These are phyloP conservation scores for Podarcis cretensis DNA, from an alignment of 2,113 vertebrate species.

Conservation along the genomic window DNA sequence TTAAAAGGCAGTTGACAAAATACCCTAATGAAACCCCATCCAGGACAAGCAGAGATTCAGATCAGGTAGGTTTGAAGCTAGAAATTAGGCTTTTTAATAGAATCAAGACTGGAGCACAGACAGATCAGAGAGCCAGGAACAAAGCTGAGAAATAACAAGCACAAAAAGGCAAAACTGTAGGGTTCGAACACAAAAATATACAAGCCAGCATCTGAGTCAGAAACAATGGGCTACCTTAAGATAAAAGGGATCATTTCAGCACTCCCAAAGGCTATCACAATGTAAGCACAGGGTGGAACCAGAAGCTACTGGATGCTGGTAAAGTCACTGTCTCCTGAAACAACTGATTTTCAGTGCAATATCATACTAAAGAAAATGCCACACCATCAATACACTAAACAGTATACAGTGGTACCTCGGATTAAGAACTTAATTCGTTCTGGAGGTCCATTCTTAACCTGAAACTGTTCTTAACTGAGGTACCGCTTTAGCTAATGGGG, in stretches of 20 bases:
- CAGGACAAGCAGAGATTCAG: no score
- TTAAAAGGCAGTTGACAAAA: not conserved
- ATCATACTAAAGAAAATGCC: not conserved
- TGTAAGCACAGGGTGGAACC: not conserved
- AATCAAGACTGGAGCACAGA: not conserved
- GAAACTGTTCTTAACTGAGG: no score
- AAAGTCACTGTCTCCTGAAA: constrained; percentile 14
- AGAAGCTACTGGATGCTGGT: constrained; percentile 9
- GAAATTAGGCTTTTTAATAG: not conserved
- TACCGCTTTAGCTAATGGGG: no score
- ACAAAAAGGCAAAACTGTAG: not conserved
- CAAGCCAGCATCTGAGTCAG: not conserved
- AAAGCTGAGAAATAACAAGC: not conserved
- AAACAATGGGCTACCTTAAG: not conserved
- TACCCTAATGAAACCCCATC: not conserved
- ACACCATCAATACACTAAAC: not conserved
- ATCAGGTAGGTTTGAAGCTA: not conserved
- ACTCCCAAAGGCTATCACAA: not conserved
- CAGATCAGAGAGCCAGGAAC: not conserved
- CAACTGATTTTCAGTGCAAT: not conserved
- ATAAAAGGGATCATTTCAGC: not conserved
- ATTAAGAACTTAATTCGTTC: no score
- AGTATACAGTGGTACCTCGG: not conserved
- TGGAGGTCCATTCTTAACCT: no score
- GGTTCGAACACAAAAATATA: not conserved